Evolutionary conservation across 2,888 invertebrate species (phyloP), one percentile per base, ranked within the genome.

Genomic region (Lasioglossum leucozonium): DNA sequence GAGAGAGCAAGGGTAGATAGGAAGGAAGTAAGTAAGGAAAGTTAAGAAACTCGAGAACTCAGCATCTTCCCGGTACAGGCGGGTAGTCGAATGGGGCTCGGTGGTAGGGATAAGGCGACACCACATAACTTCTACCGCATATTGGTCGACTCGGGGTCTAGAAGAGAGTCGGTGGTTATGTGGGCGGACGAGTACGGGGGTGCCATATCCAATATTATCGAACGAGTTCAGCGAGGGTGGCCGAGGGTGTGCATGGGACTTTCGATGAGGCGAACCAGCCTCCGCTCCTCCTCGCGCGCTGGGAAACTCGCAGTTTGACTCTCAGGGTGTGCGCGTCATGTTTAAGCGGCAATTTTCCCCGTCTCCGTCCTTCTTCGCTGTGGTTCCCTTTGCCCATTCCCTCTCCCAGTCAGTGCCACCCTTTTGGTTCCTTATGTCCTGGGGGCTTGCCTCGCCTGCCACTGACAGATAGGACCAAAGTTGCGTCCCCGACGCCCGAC

Each of bases 121-220:
- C 84, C 88, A 88, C 89, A 90, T 91, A 92, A 92, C 91, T 92
- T 92, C 84, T 72, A 74, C 84, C 88, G 90, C 90, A 91, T 92
- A 93, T 93, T 92, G 87, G 87, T 86, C 87, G 89, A 82, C 86
- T 84, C 55, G 72, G 58, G 83, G 73, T 77, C 44, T 76, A 73
- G 78, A 77, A 72, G 79, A 67, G 79, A 81, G 72, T 67, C 79
- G 82, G 86, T 82, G 86, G 88, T 85, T 87, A 85, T 67, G 90
- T 79, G 78, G 79, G 79, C 79, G 81, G 73, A 74, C 77, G 82
- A 84, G 82, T 58, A 82, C 37, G 67, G 73, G 67, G 85, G 77
- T 86, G 88, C 86, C 86, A 87, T 89, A 90, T 93, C 90, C 91
- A 91, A 92, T 92, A 91, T 91, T 91, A 93, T 92, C 90, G 91